Evolutionary conservation across 1,140 invertebrate species (phyloP), one percentile per base, ranked within the genome.

Genomic region (Eciton burchellii): DNA sequence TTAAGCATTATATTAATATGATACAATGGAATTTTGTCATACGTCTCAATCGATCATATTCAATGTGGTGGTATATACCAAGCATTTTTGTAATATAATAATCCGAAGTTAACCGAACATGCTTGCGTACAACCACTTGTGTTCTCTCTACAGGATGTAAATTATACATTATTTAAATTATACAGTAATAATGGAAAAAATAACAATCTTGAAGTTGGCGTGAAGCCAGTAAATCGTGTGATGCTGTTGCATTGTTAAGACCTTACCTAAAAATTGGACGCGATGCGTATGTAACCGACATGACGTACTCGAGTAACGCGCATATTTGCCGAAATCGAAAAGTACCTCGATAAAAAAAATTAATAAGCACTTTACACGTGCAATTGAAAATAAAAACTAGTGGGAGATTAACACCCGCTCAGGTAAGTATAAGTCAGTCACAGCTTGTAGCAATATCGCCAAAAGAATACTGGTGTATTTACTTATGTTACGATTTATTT

Each of bases 371-470:
- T 66, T 49, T 57, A 56, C 21, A 52, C 56, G 83, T 89, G 86
- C 85, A 89, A 88, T 88, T 72, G 74, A 84, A 65, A 60, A 83
- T 60, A 65, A 65, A 65, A 52, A 81, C 35, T 65, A 84, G 82
- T 82, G 81, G 79, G 81, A 88, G 60, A 77, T 71, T 81, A 57
- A 29, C 29, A 79, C 87, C 86, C 87, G 84, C 85, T 90, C 86
- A 92, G 92, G 92, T 93, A 92, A 93, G 92, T 93, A 93, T 90
- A 90, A 89, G 90, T 92, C 90, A 88, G 89, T 92, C 89, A 88
- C 91, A 90, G 84, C 88, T 91, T 87, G 89, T 90, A 82, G 88
- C 82, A 68, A 65, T 77, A 65, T 81, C 77, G 8, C 72, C 82
- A 68, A 24, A 35, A 52, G 21, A 68, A 52, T 29, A 16, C 43